Conservation (phyloP, 1,140 invertebrate genomes). For the Cydia splendana region DNA sequence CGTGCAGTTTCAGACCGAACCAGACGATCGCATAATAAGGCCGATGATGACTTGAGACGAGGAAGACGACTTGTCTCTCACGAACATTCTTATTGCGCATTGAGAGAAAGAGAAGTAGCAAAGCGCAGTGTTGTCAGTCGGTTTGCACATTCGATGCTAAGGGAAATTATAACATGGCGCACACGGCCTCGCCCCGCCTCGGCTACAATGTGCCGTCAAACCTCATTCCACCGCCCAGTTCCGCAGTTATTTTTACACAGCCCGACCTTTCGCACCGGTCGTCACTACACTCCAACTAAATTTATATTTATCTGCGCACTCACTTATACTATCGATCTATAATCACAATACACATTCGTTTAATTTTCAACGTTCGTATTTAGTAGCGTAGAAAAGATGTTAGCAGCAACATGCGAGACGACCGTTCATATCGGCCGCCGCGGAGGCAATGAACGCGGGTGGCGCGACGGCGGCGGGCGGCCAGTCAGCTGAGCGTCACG, state of each 20-base stretch:
- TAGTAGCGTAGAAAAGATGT: slow-evolving; percentile 35
- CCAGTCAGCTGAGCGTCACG: slow-evolving; percentile 76
- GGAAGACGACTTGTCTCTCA: slow-evolving; percentile 43
- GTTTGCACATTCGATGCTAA: slow-evolving; percentile 76
- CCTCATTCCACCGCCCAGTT: slow-evolving; percentile 78
- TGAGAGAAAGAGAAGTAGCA: slow-evolving; percentile 71
- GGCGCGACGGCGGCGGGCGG: slow-evolving; percentile 57
- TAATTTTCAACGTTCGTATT: slow-evolving; percentile 38
- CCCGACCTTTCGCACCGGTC: slow-evolving; percentile 78
- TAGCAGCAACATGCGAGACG: slow-evolving; percentile 52
- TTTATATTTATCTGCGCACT: slow-evolving; percentile 62
- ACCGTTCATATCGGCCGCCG: slow-evolving; percentile 62
- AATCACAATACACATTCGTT: slow-evolving; percentile 40
- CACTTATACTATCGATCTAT: slow-evolving; percentile 47
- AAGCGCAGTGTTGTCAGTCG: slow-evolving; percentile 64
- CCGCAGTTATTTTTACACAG: slow-evolving; percentile 80
- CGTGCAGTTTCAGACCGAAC: slow-evolving; percentile 1
- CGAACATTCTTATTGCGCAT: slow-evolving; percentile 49
- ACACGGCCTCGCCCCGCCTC: slow-evolving; percentile 76
- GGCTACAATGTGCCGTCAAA: slow-evolving; percentile 77
- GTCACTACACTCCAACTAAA: slow-evolving; percentile 71
- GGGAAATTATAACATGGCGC: slow-evolving; percentile 79
- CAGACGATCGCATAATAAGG: slow-evolving; percentile 12
- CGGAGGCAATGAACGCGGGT: slow-evolving; percentile 74
- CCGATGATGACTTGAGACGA: slow-evolving; percentile 22